Percentiles rank a stretch among this genome's conserved stretches.
Conservation (phyloP, 2,888 invertebrate species). For the Diloba caeruleocephala region DNA sequence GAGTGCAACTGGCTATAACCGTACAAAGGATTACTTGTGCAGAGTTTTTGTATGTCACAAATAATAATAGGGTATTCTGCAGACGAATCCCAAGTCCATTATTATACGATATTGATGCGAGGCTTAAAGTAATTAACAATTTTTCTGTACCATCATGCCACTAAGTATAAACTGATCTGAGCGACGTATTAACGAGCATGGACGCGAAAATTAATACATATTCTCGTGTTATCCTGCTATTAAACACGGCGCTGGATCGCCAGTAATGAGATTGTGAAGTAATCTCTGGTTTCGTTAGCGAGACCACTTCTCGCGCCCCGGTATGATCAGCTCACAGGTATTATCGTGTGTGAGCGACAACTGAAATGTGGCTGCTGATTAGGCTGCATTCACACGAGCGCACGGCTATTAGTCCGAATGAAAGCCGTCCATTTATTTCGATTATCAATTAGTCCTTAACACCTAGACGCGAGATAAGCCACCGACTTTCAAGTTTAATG, state of each 20-base stretch:
- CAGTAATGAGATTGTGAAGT: constrained; percentile 76
- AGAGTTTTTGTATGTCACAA: too few relatives aligned
- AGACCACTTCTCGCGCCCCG: constrained; percentile 58
- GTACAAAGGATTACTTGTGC: too few relatives aligned
- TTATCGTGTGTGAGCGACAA: constrained; percentile 78
- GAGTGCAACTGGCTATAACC: too few relatives aligned
- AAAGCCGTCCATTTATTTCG: constrained; percentile 75
- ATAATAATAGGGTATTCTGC: too few relatives aligned
- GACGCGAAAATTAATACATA: constrained; percentile 72
- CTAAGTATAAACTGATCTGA: constrained; percentile 54
- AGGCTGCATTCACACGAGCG: constrained; percentile 73
- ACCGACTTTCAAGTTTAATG: constrained; percentile 76
- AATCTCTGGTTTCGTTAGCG: constrained; percentile 78
- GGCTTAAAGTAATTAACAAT: constrained; percentile 52
- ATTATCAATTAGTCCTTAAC: constrained; percentile 85
- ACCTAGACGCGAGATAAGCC: constrained; percentile 77
- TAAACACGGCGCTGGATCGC: constrained; percentile 64
- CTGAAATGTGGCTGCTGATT: constrained; percentile 83
- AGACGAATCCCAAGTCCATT: background rate
- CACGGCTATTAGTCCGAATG: constrained; percentile 71
- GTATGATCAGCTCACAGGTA: constrained; percentile 61
- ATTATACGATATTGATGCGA: constrained; percentile 5
- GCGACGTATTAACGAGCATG: constrained; percentile 59
- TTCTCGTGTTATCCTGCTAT: constrained; percentile 69
- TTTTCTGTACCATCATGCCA: constrained; percentile 43